Percentiles rank a stretch among this genome's conserved stretches.
Conservation (phyloP, 2,113 vertebrate genomes). For the Aspidoscelis tigris region DNA sequence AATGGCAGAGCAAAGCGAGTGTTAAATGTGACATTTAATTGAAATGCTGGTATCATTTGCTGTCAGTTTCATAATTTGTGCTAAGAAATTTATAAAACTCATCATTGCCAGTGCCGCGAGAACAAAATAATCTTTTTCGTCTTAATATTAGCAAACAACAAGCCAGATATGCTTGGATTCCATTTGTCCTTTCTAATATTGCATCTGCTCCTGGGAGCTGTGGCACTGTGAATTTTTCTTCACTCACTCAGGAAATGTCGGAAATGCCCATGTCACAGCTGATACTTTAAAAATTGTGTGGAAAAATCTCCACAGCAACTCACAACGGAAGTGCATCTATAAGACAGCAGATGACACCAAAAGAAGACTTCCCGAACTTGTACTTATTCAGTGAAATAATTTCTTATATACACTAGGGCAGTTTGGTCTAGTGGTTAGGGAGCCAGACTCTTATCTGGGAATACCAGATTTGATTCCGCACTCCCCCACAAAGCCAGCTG, state of each 20-base stretch:
- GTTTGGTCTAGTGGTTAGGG: too few relatives aligned
- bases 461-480: too few relatives aligned
- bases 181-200: neutral
- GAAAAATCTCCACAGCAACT: too few relatives aligned
- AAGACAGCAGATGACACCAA: too few relatives aligned
- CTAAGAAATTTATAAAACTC: neutral
- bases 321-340: too few relatives aligned
- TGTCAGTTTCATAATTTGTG: conserved; percentile 12
- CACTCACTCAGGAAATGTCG: neutral
- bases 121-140: neutral
- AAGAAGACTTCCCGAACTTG: too few relatives aligned
- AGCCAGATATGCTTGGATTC: neutral
- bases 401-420: too few relatives aligned
- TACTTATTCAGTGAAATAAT: too few relatives aligned
- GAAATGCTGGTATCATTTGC: conserved; percentile 17
- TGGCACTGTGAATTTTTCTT: neutral
- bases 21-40: conserved; percentile 35
- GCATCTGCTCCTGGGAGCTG: neutral
- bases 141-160: neutral
- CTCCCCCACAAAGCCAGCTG: too few relatives aligned
- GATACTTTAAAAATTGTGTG: too few relatives aligned
- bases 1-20: conserved; percentile 11
- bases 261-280: neutral
- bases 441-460: too few relatives aligned
- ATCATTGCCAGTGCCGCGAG: neutral